Percentiles rank a stretch among this genome's conserved stretches.
Conservation (phyloP, 2,797 vertebrate genomes). For the Diplodus sargus region DNA sequence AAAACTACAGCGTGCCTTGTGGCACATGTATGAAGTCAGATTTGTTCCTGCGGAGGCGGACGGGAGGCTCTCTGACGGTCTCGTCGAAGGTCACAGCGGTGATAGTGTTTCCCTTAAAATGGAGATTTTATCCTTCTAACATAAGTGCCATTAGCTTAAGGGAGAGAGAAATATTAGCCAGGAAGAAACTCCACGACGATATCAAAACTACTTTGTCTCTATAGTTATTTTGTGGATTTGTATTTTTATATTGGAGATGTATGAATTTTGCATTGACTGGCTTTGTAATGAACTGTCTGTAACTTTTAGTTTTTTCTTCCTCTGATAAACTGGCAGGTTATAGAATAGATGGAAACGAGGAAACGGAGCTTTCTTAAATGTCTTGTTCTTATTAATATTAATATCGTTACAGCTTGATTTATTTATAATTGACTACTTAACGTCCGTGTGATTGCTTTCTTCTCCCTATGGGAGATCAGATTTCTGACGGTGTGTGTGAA, state of each 20-base stretch:
- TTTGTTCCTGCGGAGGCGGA: constrained; percentile 52
- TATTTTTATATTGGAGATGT: constrained; percentile 90
- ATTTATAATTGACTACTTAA: constrained; percentile 79
- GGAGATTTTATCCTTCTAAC: constrained; percentile 82
- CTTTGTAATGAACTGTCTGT: constrained; percentile 85
- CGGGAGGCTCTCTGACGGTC: constrained; percentile 34
- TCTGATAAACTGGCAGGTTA: constrained; percentile 67
- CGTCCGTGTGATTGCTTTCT: constrained; percentile 84
- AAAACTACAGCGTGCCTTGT: constrained; percentile 66
- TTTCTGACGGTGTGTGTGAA: constrained; percentile 71
- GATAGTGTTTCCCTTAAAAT: constrained; percentile 72
- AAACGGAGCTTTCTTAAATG: constrained; percentile 79
- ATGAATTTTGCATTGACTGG: constrained; percentile 85
- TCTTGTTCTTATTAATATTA: constrained; percentile 78
- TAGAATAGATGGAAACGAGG: constrained; percentile 69
- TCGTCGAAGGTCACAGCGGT: constrained; percentile 54
- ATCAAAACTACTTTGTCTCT: constrained; percentile 85
- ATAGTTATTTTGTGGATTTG: constrained; percentile 89
- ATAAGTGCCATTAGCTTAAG: constrained; percentile 89
- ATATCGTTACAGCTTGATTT: constrained; percentile 83
- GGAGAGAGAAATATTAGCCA: constrained; percentile 78
- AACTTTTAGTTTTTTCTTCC: constrained; percentile 72
- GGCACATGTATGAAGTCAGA: constrained; percentile 53
- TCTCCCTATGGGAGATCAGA: constrained; percentile 88
- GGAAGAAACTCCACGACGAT: constrained; percentile 80